Percentiles rank a stretch among this genome's conserved stretches.
phyloP scores from a whole-genome alignment of 2,888 invertebrate genomes.

The Gonocerus acuteangulatus region DNA sequence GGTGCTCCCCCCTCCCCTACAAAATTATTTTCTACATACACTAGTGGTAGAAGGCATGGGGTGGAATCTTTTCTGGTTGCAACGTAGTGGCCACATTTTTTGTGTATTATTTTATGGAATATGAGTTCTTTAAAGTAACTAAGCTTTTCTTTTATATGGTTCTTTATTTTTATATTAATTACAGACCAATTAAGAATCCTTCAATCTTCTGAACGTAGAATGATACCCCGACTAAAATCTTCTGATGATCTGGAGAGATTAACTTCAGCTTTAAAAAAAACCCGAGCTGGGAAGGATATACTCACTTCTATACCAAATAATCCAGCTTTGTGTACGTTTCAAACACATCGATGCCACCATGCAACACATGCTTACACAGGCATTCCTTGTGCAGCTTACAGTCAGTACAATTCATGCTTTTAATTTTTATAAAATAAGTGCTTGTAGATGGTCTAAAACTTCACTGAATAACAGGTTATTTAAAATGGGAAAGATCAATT shows the following conservation, averaged over 20 bases:
- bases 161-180: too few relatives aligned
- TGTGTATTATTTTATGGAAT: too few relatives aligned
- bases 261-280: constrained; percentile 41
- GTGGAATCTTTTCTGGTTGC: too few relatives aligned
- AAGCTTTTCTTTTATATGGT: too few relatives aligned
- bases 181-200: constrained; percentile 64
- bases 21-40: too few relatives aligned
- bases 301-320: constrained; percentile 50
- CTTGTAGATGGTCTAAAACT: neutral
- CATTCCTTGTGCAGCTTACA: constrained; percentile 77
- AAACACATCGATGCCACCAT: constrained; percentile 83
- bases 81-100: too few relatives aligned
- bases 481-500: neutral
- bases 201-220: constrained; percentile 48
- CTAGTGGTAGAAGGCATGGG: too few relatives aligned
- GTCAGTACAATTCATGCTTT: constrained; percentile 51
- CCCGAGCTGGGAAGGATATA: constrained; percentile 40
- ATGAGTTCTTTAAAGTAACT: too few relatives aligned
- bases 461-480: neutral
- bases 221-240: constrained; percentile 42
- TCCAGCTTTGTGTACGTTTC: constrained; percentile 73
- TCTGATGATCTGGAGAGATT: constrained; percentile 43
- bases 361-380: constrained; percentile 87
- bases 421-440: neutral
- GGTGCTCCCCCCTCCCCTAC: too few relatives aligned